A percentile compares a stretch with the other conserved stretches of the same genome.
phyloP scores from a whole-genome alignment of 2,797 vertebrate species.

The Halcyon smyrnensis region DNA sequence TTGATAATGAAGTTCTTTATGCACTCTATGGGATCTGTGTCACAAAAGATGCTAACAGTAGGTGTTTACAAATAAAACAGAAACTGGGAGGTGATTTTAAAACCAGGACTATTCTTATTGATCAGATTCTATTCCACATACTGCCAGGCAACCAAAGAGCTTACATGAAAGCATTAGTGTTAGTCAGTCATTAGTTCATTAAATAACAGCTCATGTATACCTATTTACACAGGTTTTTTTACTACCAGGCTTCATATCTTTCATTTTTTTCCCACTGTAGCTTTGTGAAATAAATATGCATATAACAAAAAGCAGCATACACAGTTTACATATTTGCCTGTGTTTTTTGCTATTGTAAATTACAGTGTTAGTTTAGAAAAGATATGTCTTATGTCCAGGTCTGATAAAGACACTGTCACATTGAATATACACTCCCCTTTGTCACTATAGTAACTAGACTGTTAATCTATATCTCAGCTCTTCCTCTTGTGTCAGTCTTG shows the following conservation, averaged over 20 bases:
- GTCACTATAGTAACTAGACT: not conserved
- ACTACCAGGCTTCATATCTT: not conserved
- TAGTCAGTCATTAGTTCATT: not conserved
- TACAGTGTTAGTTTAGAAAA: not conserved
- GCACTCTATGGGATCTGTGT: not conserved
- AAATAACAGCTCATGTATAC: not conserved
- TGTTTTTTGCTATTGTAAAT: not conserved
- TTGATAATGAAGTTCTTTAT: not conserved
- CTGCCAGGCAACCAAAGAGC: not conserved
- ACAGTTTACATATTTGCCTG: not conserved
- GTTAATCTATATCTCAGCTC: not conserved
- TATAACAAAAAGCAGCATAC: not conserved
- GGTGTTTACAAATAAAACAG: conserved; percentile 3
- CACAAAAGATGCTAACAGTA: not conserved
- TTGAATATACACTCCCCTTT: not conserved
- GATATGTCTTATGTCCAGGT: not conserved
- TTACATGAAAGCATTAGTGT: not conserved
- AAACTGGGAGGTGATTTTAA: not conserved
- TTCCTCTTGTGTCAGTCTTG: not conserved
- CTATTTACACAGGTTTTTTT: not conserved
- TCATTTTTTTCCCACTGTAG: not conserved
- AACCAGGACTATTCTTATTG: not conserved
- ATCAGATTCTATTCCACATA: not conserved
- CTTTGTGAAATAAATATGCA: not conserved
- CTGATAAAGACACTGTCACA: not conserved